These are phyloP conservation scores for Fundulus diaphanus DNA, from an alignment of 2,797 vertebrate genomes.

Conservation along the genomic window DNA sequence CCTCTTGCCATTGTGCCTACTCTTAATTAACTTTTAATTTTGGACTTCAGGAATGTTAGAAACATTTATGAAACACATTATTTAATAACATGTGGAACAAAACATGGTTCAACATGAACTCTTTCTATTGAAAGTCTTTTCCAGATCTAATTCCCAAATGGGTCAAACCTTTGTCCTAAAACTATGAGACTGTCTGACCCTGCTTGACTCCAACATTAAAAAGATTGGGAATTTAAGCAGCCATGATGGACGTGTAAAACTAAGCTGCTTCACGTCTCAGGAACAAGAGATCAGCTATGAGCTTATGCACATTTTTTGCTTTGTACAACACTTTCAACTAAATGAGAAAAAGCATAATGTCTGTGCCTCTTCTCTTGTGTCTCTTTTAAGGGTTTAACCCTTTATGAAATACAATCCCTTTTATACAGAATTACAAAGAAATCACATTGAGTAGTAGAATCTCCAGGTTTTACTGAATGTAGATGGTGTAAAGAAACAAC, in stretches of 20 bases:
- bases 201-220: constrained; percentile 43
- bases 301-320: constrained; percentile 39
- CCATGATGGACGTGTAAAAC: constrained; percentile 50
- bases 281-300: constrained; percentile 58
- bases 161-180: constrained; percentile 50
- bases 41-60: not conserved
- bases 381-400: not conserved
- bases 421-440: not conserved
- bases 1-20: not conserved
- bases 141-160: constrained; percentile 54
- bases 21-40: not conserved
- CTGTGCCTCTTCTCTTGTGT: constrained; percentile 3
- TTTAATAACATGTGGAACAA: not conserved
- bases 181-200: constrained; percentile 17
- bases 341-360: constrained; percentile 22
- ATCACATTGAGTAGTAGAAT: not conserved
- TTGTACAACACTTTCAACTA: constrained; percentile 31
- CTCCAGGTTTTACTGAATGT: constrained; percentile 1
- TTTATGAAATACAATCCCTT: not conserved
- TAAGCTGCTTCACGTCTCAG: constrained; percentile 63
- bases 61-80: not conserved
- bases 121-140: constrained; percentile 23
- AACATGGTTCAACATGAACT: not conserved
- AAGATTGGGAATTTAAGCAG: constrained; percentile 64
- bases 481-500: constrained; percentile 18